Conservation (phyloP, 2,888 invertebrate species). For the Deroplatys truncata region DNA sequence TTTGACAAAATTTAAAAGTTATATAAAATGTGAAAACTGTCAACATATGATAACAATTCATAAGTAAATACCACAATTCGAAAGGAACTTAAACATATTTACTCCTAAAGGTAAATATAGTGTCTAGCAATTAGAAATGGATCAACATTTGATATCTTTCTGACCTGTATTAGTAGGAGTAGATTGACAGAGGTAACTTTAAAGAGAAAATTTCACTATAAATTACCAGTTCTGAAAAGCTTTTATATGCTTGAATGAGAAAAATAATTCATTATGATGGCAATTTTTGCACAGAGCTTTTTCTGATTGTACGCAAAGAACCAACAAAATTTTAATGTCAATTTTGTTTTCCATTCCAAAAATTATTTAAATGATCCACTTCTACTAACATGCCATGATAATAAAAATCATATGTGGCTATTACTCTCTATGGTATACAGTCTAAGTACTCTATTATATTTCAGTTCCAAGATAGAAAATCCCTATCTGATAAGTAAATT, state of each 20-base stretch:
- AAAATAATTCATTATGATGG: too few relatives aligned
- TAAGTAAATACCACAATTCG: background rate
- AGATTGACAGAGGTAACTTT: too few relatives aligned
- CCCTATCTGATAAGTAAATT: background rate
- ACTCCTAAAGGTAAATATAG: background rate
- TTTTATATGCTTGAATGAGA: too few relatives aligned
- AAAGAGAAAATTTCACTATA: too few relatives aligned
- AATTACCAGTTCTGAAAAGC: too few relatives aligned
- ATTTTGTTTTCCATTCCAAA: too few relatives aligned
- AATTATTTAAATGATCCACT: background rate
- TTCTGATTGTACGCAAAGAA: too few relatives aligned
- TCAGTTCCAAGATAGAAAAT: slow-evolving; percentile 1
- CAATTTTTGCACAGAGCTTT: too few relatives aligned
- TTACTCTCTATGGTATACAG: background rate
- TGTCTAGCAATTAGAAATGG: background rate
- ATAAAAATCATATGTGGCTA: background rate
- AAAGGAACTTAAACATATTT: background rate
- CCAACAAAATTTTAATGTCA: too few relatives aligned
- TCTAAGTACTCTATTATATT: slow-evolving; percentile 10
- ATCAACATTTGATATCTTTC: background rate
- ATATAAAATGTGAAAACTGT: background rate
- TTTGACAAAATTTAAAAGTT: background rate
- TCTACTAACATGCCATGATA: background rate
- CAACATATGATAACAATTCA: background rate
- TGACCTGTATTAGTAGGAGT: too few relatives aligned